A percentile compares a stretch with the other conserved stretches of the same genome.
Evolutionary conservation across 2,888 invertebrate genomes (phyloP).

Genomic region (Eristalis tenax): DNA sequence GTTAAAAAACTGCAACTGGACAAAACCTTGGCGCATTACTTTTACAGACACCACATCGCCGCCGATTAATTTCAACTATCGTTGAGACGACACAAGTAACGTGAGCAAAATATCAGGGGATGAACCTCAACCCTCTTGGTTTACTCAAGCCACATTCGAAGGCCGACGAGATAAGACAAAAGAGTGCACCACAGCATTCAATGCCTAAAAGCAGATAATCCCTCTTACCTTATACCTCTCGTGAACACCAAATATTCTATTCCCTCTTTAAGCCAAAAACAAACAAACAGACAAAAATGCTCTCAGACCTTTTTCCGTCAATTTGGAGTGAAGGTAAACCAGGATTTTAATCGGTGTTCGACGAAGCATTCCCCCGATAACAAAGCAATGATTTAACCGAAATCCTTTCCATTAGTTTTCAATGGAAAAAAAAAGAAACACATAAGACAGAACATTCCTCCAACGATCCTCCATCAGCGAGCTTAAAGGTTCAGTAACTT

Average conservation of each 20-base stretch:
- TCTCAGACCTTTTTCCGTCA: neutral
- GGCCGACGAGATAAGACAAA: too few relatives aligned
- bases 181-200: neutral
- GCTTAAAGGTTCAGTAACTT: neutral
- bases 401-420: neutral
- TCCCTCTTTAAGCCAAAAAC: neutral
- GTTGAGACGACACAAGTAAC: too few relatives aligned
- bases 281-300: too few relatives aligned
- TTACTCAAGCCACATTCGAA: neutral
- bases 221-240: neutral
- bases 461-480: neutral
- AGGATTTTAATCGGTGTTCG: neutral
- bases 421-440: neutral
- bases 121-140: neutral
- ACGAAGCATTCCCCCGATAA: slow-evolving; percentile 1
- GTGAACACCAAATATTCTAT: neutral
- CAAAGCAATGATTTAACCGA: neutral
- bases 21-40: too few relatives aligned
- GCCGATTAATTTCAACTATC: too few relatives aligned
- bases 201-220: neutral
- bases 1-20: too few relatives aligned
- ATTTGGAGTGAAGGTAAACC: neutral
- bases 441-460: neutral
- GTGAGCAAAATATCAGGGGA: too few relatives aligned
- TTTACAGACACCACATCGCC: too few relatives aligned